These are phyloP conservation scores for Platalea minor DNA, from an alignment of 2,797 vertebrate species.

Conservation along the genomic window DNA sequence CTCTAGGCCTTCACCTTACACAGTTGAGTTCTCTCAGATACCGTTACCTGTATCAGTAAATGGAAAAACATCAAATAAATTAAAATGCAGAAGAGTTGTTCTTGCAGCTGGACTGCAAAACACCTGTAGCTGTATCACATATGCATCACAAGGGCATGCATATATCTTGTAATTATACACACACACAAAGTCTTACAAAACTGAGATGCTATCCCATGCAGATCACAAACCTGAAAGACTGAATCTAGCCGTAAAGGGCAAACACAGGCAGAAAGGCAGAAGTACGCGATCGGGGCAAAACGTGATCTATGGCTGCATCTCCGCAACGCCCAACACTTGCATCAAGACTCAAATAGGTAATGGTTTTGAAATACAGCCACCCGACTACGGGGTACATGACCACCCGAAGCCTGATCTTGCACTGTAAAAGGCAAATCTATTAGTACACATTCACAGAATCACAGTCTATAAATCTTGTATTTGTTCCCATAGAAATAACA, in stretches of 20 bases:
- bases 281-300: background rate
- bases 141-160: background rate
- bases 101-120: background rate
- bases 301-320: accelerated
- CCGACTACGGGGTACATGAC: background rate
- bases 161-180: background rate
- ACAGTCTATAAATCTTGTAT: background rate
- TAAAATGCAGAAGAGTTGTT: background rate
- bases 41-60: background rate
- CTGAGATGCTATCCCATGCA: background rate
- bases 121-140: background rate
- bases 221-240: background rate
- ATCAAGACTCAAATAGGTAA: background rate
- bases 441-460: background rate
- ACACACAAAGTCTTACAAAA: background rate
- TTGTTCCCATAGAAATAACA: background rate
- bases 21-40: background rate
- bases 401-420: background rate
- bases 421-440: background rate
- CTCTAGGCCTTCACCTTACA: background rate
- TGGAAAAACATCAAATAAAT: background rate
- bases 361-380: background rate
- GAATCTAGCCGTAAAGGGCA: background rate
- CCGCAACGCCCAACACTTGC: accelerated
- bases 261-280: background rate